Conservation (phyloP, 2,797 vertebrate genomes). For the Tinamus major region DNA sequence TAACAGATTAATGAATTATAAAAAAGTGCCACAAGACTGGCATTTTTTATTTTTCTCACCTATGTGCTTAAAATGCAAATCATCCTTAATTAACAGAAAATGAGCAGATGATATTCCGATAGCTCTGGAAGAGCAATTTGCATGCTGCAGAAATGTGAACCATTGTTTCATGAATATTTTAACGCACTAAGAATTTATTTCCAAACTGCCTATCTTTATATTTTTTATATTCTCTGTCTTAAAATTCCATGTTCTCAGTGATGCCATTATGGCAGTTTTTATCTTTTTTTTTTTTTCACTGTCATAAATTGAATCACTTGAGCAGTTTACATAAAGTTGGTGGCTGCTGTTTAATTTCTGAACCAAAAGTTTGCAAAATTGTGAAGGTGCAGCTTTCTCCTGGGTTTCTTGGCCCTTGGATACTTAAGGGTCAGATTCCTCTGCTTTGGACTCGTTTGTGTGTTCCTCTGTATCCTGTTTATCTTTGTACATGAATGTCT, state of each 20-base stretch:
- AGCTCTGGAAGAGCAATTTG: neutral
- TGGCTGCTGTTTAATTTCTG: neutral
- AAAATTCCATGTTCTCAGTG: neutral
- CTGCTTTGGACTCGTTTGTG: neutral
- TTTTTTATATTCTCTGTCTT: neutral
- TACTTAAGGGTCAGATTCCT: neutral
- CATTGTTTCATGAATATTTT: neutral
- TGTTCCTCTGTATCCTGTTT: constrained; percentile 27
- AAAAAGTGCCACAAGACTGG: neutral
- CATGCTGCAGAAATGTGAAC: neutral
- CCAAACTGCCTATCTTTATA: neutral
- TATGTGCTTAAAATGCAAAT: neutral
- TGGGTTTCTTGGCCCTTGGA: neutral
- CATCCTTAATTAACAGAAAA: neutral
- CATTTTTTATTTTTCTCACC: neutral
- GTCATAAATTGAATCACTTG: neutral
- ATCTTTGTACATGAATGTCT: neutral
- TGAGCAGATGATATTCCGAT: neutral
- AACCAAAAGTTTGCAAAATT: constrained; percentile 23
- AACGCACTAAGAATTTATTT: neutral
- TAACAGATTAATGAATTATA: neutral
- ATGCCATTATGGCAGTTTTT: neutral
- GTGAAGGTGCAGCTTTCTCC: neutral
- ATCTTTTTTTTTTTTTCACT: neutral
- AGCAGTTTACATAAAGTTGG: neutral